Evolutionary conservation across 1,140 invertebrate genomes (phyloP), one percentile per base, ranked within the genome.

Genomic region (Proctacanthus coquilletti): DNA sequence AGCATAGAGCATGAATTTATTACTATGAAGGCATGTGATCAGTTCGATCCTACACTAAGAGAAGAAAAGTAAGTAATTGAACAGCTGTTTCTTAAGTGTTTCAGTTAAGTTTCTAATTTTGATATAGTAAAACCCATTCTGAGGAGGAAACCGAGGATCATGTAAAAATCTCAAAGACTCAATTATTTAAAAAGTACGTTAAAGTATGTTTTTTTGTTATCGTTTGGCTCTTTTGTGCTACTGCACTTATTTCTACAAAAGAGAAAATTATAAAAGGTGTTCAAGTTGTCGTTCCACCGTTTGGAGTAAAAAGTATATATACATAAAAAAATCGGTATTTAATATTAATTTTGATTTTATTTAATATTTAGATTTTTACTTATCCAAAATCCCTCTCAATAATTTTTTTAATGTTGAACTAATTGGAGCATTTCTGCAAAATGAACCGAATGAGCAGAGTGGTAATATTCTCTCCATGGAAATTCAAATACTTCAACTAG

Each of bases 401-500:
- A 5, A 14, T 3, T 11, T n/a, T 13, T 20, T 34, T n/a, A 33
- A 20, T 20, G 29, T 29, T 8, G 13, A 33, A 15, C 18, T 34
- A 13, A 17, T 21, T 8, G 25, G 21, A 31, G 30, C 39, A 6
- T 34, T 27, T 21, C 14, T 34, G 9, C 11, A 10, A 13, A 20
- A 34, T 36, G 27, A 25, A n/a, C 11, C 21, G 21, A 10, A 36
- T 41, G 5, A 23, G 4, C 3, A 6, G 14, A 13, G 21, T 20
- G 21, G 14, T 35, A 20, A 14, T 23, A 20, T 18, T 37, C 20
- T n/a, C 15, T 29, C 3, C 3, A 32, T 25, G 14, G 64, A 71
- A 13, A 64, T n/a, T n/a, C n/a, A n/a, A n/a, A n/a, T n/a, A n/a
- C n/a, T n/a, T n/a, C n/a, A n/a, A n/a, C n/a, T n/a, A n/a, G n/a